Evolutionary conservation across 37 sponge, comb jelly and placozoan species (phyloP).

Genomic region (Dysidea cf. avara): DNA sequence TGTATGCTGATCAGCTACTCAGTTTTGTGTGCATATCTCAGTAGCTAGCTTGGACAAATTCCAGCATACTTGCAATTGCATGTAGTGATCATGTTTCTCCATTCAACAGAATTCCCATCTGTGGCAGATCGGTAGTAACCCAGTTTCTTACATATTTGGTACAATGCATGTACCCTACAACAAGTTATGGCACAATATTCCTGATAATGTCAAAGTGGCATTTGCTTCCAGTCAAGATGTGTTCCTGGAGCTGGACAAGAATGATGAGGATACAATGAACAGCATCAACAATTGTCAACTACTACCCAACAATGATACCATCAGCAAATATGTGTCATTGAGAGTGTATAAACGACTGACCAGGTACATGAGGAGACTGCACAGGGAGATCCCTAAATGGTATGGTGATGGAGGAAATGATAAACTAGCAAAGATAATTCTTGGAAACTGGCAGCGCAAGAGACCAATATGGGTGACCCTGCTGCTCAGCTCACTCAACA

Average conservation of each 20-base stretch:
- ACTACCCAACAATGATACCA: constrained; percentile 14
- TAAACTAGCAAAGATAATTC: constrained; percentile 18
- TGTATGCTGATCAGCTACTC: no score
- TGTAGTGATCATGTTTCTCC: background rate
- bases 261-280: constrained; percentile 5
- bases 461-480: constrained; percentile 56
- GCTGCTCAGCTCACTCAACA: constrained; percentile 46
- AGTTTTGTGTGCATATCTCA: background rate
- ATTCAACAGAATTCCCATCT: constrained; percentile 56
- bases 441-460: constrained; percentile 43
- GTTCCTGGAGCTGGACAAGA: constrained; percentile 36
- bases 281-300: constrained; percentile 8
- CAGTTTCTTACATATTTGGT: constrained; percentile 66
- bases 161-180: constrained; percentile 67
- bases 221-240: constrained; percentile 34
- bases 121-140: constrained; percentile 35
- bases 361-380: constrained; percentile 22
- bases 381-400: constrained; percentile 38
- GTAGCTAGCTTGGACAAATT: background rate
- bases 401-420: constrained; percentile 1
- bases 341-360: constrained; percentile 10
- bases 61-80: background rate
- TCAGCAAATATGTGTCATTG: constrained; percentile 13
- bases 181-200: constrained; percentile 47
- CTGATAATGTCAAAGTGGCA: constrained; percentile 58